Conservation (phyloP, 2,113 vertebrate species). For the Cnemophilus loriae region DNA sequence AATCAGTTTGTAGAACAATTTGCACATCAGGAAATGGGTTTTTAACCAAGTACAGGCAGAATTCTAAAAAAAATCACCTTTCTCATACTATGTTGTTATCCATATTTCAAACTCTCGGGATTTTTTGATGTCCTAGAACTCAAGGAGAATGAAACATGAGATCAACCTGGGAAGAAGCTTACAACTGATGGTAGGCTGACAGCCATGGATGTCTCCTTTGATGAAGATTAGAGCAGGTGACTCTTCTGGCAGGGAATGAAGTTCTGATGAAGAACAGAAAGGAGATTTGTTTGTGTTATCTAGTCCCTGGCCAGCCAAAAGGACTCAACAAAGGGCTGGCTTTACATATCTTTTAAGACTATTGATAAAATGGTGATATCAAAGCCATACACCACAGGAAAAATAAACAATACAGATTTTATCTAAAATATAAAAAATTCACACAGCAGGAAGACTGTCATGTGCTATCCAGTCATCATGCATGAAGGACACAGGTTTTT, state of each 20-base stretch:
- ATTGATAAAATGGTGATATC: not conserved
- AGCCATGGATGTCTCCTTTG: not conserved
- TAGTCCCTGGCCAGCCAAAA: not conserved
- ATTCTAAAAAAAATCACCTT: not conserved
- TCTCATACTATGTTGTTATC: not conserved
- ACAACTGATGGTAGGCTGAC: not conserved
- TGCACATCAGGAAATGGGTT: not conserved
- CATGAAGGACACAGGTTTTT: not conserved
- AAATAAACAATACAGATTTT: not conserved
- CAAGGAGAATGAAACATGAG: not conserved
- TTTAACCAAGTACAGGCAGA: not conserved
- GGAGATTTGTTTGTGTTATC: not conserved
- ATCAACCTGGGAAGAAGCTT: not conserved
- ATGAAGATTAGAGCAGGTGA: not conserved
- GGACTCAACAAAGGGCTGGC: not conserved
- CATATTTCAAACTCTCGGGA: not conserved
- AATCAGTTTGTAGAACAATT: not conserved
- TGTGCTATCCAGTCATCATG: not conserved
- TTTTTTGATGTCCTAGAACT: not conserved
- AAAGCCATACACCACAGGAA: not conserved
- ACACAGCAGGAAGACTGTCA: not conserved
- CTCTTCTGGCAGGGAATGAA: not conserved
- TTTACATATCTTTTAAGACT: not conserved
- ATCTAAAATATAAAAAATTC: not conserved
- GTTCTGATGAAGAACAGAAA: not conserved